Base-by-base conservation (phyloP, 2,797 vertebrate genomes). In the Tolypeutes matacus region DNA sequence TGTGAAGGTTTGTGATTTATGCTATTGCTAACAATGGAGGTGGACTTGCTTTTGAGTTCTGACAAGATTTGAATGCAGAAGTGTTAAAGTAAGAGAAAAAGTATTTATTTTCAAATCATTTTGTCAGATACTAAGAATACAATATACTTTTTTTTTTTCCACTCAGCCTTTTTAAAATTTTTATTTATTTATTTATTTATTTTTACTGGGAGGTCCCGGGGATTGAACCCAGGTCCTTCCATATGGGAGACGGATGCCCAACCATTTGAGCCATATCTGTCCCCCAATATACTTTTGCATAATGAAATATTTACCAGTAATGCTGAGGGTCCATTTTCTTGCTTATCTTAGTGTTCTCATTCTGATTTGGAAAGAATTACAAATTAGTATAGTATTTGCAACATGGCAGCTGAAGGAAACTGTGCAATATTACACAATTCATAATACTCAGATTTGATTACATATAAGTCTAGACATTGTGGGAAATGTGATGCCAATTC, bases 381-480 rank as follows among this genome's bases (percentile, higher is more conserved):
- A 94, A 75, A 87, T 85, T 80, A 46, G 10, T 1, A 27, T 2
- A 18, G 14, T 49, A 53, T 82, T 93, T 95, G 18, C 53, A 91
- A 36, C 2, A 2, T 77, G 88, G 4, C 7, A 75, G 39, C 13
- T 67, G 23, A 92, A 89, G n/a, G 34, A 76, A 77, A 95, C 62
- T 93, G 39, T 93, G 8, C 12, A 89, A 83, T 67, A n/a, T 7
- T 83, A 89, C 83, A 15, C 18, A 34, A 86, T 85, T 94, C 15
- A 64, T 60, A 60, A 62, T 88, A 64, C 25, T 70, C 49, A 91
- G 70, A 39, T 65, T 82, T 86, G n/a, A 85, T 95, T 72, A 72
- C 49, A 36, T 84, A 91, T 58, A 86, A 69, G 17, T 70, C 5
- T 85, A 85, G 39, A 89, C 9, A 56, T 80, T 7, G 7, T 67